A percentile compares a stretch with the other conserved stretches of the same genome.
These are phyloP conservation scores for Strigamia crassipes DNA, from an alignment of 2,888 invertebrate species.

Conservation along the genomic window DNA sequence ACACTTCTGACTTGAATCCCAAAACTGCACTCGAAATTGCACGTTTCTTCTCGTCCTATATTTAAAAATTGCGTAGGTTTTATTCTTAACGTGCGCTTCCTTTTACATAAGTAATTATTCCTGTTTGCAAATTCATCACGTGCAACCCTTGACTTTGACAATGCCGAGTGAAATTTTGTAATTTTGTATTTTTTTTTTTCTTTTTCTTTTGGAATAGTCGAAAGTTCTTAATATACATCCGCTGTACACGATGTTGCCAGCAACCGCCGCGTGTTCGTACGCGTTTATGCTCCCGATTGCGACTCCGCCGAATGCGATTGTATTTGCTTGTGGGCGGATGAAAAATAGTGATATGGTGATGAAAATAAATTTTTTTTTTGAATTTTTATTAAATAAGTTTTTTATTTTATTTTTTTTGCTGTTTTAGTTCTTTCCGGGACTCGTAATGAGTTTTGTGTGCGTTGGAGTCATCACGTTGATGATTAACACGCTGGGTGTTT, in stretches of 20 bases:
- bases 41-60: no score
- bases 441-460: conserved; percentile 59
- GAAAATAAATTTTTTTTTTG: neutral
- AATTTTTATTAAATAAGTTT: neutral
- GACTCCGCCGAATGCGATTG: conserved; percentile 93
- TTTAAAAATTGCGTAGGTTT: neutral
- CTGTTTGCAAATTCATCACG: conserved; percentile 5
- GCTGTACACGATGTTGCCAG: conserved; percentile 85
- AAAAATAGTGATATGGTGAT: conserved; percentile 76
- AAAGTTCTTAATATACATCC: conserved; percentile 73
- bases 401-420: conserved; percentile 44
- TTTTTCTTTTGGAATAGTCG: conserved; percentile 43
- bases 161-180: neutral
- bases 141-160: no score
- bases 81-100: neutral
- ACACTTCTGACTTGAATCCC: neutral
- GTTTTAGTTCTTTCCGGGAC: conserved; percentile 58
- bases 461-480: conserved; percentile 57
- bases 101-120: neutral
- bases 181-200: neutral
- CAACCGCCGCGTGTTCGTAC: conserved; percentile 85
- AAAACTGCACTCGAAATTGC: neutral
- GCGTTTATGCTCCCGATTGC: conserved; percentile 90
- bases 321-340: conserved; percentile 80
- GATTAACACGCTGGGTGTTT: conserved; percentile 57